Base-by-base conservation (phyloP, 1,140 invertebrate species). In the Choristoneura fumiferana region DNA sequence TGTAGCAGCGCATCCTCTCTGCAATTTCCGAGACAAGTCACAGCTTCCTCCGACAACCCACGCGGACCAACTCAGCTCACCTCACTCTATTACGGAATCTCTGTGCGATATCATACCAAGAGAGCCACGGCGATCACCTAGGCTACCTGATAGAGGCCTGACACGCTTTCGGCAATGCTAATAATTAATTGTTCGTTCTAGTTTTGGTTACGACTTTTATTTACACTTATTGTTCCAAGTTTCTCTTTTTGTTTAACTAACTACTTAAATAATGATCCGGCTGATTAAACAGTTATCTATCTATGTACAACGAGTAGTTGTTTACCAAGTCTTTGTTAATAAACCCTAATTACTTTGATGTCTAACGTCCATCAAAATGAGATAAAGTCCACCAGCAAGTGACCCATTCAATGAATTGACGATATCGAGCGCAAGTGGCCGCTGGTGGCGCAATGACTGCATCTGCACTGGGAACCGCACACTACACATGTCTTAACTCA, bases 11-110 rank as follows among this genome's bases (percentile, higher is more conserved):
- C 77, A 78, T 84, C 81, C 83, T 81, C 77, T 71, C 75, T 74
- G 78, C 78, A 77, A 81, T 83, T 71, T 80, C 80, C 72, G 71
- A 81, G 76, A 78, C 79, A 84, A 87, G 73, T 81, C 73, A 71
- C 66, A 57, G 69, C 74, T 86, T 87, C 84, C 84, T 82, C 61
- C 65, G 43, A 55, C 53, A 37, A 17, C 54, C 54, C 52, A 39
- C 56, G 12, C 37, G 17, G 12, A n/a, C 43, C 38, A 56, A 36
- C 49, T 34, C 34, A n/a, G 13, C 10, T 39, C 38, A 56, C 17
- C 49, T 34, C 34, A n/a, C 8, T 13, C 29, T 54, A 14, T 15
- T 54, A 29, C 49, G 34, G 49, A 29, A 29, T 2, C 6, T 29
- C 22, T 29, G 2, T 29, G 22, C 22, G 22, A 29, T 3, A 6